Base-by-base conservation (phyloP, 2,797 vertebrate genomes). In the Enteromius fasciolatus region DNA sequence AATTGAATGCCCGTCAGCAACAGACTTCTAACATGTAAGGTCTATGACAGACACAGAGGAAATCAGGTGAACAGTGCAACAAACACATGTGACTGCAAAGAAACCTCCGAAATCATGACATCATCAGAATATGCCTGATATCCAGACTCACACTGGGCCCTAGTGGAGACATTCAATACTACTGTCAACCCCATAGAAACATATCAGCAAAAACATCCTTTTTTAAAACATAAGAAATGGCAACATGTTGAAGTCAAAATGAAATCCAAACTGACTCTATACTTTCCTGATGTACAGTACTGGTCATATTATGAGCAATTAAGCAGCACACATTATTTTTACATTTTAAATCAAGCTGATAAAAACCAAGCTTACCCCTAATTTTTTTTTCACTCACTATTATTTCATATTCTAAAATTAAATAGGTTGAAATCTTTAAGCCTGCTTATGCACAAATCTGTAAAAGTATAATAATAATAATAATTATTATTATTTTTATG, bases 111-210 rank as follows among this genome's bases (percentile, higher is more conserved):
- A 64, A 41, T 64, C 5, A 66, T 54, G 59, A 74, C 67, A 80
- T 63, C 70, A 75, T 64, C 50, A 75, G 59, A 81, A 63, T 64
- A 5, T 25, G 39, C 63, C 20, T 68, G 25, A 76, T 33, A 31
- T 76, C n/a, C 64, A 68, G 73, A 76, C 63, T 48, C 73, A 76
- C 25, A 76, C 81, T 69, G 63, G 63, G 67, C 73, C 39, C 73
- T 76, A 76, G 73, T 68, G 81, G 81, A 76, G 46, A 76, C 50
- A 76, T 54, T 46, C 12, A 57, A 33, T 59, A 76, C 33, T 76
- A 54, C 63, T 76, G 25, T 14, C 12, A 15, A 46, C n/a, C 20
- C 12, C 12, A 66, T 5, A 33, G 39, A 70, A 67, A 52, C 14
- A 52, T 11, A 54, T 48, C 59, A 14, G 23, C 20, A 39, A 31